Conservation (phyloP, 2,888 invertebrate species). For the Augochlorella aurata region DNA sequence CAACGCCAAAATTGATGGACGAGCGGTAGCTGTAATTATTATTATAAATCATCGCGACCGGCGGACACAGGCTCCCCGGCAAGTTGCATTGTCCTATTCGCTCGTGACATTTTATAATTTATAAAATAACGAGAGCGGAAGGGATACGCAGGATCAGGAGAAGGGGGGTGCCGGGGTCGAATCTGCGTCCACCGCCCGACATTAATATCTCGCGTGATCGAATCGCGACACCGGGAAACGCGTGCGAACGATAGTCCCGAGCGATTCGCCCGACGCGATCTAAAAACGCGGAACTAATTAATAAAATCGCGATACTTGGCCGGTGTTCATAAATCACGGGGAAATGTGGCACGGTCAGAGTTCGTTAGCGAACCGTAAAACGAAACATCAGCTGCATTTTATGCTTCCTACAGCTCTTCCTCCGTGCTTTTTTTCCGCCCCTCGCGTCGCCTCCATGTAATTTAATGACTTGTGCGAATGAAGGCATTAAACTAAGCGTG, state of each 20-base stretch:
- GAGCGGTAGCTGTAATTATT: constrained; percentile 74
- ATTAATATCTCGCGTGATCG: constrained; percentile 7
- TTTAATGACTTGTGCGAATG: constrained; percentile 29
- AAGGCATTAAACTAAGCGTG: constrained; percentile 24
- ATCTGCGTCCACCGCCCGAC: constrained; percentile 5
- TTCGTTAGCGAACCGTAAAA: constrained; percentile 53
- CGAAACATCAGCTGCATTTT: constrained; percentile 45
- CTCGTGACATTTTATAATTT: constrained; percentile 59
- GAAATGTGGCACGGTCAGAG: constrained; percentile 36
- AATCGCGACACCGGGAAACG: neutral
- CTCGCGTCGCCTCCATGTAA: neutral
- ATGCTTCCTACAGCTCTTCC: constrained; percentile 10
- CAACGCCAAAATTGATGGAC: constrained; percentile 72
- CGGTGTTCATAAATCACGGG: constrained; percentile 47
- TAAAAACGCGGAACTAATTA: constrained; percentile 42
- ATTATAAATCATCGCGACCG: constrained; percentile 72
- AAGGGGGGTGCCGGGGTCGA: constrained; percentile 20
- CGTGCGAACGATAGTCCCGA: neutral
- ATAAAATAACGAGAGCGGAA: constrained; percentile 50
- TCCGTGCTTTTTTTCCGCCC: neutral
- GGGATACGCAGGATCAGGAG: neutral
- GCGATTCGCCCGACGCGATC: neutral
- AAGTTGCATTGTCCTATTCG: constrained; percentile 57
- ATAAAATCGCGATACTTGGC: constrained; percentile 39
- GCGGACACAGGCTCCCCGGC: constrained; percentile 27